Base-by-base conservation (phyloP, 1,140 invertebrate genomes). In the Eurosta solidaginis region DNA sequence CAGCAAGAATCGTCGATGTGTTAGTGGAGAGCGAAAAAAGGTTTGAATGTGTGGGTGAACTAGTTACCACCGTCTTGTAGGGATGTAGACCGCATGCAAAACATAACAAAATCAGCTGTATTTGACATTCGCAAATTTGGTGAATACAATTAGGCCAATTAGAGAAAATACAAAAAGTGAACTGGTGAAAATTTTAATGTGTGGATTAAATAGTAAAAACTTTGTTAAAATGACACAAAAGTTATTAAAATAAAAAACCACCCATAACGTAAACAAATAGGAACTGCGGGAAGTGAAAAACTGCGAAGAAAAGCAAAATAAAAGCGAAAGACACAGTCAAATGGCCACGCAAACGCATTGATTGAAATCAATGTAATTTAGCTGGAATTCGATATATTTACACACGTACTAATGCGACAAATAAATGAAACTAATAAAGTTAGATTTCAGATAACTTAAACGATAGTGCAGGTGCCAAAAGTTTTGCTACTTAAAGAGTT, bases 121-220 rank as follows among this genome's bases (percentile, higher is more conserved):
- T 40, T 68, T 68, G 59, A 68, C 59, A 68, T 68, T 68, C 59
- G 59, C 33, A 20, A 68, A 68, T 68, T 68, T 10, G 2, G 36
- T 36, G 40, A 68, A 42, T 68, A 33, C 59, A 20, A 68, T 40
- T 1, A 68, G 6, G 20, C 14, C n/a, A 68, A 40, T 42, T 40
- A 68, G 22, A 68, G 7, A 7, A 68, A 40, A 2, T 54, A 3
- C n/a, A 22, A 20, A 36, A 42, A 68, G 22, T 68, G 54, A 14
- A 17, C 14, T 6, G 20, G 17, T 10, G 59, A 10, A 68, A 40
- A 40, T 17, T 36, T n/a, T n/a, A 40, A 33, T 10, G 17, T 36
- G 20, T 17, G 2, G 40, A 33, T 68, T 20, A 42, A 68, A 40
- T 40, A 9, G 12, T 1, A 9, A 10, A 40, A 68, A 40, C 33